These are phyloP conservation scores for Apodemia zela DNA, from an alignment of 2,888 invertebrate species.

Conservation along the genomic window DNA sequence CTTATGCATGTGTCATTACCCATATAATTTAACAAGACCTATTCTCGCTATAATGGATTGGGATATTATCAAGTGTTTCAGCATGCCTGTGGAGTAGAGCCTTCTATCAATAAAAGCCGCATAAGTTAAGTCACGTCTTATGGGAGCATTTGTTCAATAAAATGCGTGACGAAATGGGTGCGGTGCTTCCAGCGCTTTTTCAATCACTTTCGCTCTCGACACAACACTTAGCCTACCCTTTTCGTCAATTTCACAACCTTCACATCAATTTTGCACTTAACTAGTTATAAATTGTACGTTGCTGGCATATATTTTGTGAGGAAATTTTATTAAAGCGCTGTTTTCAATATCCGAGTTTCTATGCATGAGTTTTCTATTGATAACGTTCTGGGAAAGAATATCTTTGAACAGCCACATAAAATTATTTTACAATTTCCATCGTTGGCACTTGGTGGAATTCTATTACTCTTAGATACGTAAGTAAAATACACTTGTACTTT, in stretches of 20 bases:
- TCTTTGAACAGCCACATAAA: not conserved
- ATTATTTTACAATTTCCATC: not conserved
- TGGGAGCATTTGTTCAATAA: conserved; percentile 74
- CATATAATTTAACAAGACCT: not conserved
- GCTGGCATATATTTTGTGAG: conserved; percentile 14
- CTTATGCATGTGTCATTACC: too few relatives aligned
- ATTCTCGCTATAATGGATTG: not conserved
- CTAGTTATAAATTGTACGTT: conserved; percentile 45
- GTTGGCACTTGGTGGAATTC: too few relatives aligned
- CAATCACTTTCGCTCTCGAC: conserved; percentile 63
- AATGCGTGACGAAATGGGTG: conserved; percentile 74
- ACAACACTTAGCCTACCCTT: conserved; percentile 76
- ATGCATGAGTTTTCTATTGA: not conserved
- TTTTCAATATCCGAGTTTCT: not conserved
- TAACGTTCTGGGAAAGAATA: not conserved
- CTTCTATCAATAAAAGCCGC: conserved; percentile 63
- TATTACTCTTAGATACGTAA: too few relatives aligned
- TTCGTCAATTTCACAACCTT: conserved; percentile 77
- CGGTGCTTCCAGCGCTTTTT: conserved; percentile 52
- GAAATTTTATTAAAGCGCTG: conserved; percentile 11
- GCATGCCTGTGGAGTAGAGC: not conserved
- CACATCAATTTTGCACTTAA: conserved; percentile 74
- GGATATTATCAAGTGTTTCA: not conserved
- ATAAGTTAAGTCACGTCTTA: conserved; percentile 71
- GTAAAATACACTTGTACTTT: too few relatives aligned